Base-by-base conservation (phyloP, 2,888 invertebrate genomes). In the Lithosia quadra region DNA sequence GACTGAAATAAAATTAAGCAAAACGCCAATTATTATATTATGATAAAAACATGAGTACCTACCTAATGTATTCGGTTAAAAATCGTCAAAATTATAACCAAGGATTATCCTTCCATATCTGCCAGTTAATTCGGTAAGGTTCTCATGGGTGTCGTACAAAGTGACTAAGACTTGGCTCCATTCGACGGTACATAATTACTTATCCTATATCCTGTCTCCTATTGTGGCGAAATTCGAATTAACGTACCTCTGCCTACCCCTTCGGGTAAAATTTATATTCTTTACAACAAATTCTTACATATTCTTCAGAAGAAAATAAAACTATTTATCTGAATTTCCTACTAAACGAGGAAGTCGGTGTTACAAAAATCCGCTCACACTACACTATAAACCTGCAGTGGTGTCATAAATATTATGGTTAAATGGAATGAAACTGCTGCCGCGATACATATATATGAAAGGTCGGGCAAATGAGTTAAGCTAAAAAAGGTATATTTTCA, bases 1-100 rank as follows among this genome's bases (percentile, higher is more conserved):
- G 43, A 39, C 33, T 43, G 57, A 28, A 61, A 56, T 67, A 62
- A 67, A 61, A 63, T 57, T 18, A 69, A 58, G 65, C 34, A 68
- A 62, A 22, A 60, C 59, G 53, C 15, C n/a, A 56, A 56, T 60
- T 28, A 28, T 28, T 5, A 43, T 18, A 43, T 18, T 43, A 66
- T 61, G 61, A 67, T 67, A 56, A 56, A 56, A 60, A 65, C 18
- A 8, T 49, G n/a, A n/a, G 49, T 49, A n/a, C n/a, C n/a, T n/a
- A n/a, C n/a, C n/a, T n/a, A 49, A 49, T n/a, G 49, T n/a, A 8
- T 49, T 9, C n/a, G 49, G 49, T 49, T 49, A 7, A 5, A 18
- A 49, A 18, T 49, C 8, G 49, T 49, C 1, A 7, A 43, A 18
- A 18, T 18, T 49, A n/a, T 49, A 49, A 43, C 3, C 43, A 43